Evolutionary conservation across 2,888 invertebrate species (phyloP).

Genomic region (Dynastes hyllus): DNA sequence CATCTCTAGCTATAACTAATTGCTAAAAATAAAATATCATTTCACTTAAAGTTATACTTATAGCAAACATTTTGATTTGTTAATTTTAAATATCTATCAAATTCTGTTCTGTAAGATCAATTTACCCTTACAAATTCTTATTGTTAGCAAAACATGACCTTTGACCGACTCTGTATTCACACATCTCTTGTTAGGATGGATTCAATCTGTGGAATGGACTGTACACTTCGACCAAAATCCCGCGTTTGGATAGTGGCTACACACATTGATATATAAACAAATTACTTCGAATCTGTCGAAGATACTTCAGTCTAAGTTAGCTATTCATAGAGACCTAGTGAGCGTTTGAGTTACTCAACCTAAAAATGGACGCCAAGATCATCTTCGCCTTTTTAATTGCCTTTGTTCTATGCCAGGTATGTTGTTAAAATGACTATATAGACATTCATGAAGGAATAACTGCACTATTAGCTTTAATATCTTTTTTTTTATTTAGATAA

Average conservation of each 20-base stretch:
- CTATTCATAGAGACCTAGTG: constrained; percentile 2
- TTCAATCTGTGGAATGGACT: not conserved
- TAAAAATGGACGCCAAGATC: constrained; percentile 43
- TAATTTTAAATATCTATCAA: no score
- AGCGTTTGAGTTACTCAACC: not conserved
- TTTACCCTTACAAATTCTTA: no score
- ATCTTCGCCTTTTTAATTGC: constrained; percentile 36
- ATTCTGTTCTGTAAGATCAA: no score
- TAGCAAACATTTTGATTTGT: no score
- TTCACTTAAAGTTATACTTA: no score
- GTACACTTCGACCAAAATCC: constrained; percentile 21
- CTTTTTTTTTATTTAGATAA: constrained; percentile 26
- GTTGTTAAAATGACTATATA: not conserved
- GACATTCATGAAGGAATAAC: not conserved
- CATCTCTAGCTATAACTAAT: no score
- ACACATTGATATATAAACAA: constrained; percentile 40
- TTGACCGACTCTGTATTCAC: no score
- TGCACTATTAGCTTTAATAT: not conserved
- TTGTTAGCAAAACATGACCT: no score
- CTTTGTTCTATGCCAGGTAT: constrained; percentile 43
- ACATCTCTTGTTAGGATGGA: not conserved
- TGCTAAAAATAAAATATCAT: no score
- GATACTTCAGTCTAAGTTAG: constrained; percentile 4
- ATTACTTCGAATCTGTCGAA: constrained; percentile 18
- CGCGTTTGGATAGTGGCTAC: not conserved